Evolutionary conservation across 2,888 invertebrate species (phyloP).

Genomic region (Tillus elongatus): DNA sequence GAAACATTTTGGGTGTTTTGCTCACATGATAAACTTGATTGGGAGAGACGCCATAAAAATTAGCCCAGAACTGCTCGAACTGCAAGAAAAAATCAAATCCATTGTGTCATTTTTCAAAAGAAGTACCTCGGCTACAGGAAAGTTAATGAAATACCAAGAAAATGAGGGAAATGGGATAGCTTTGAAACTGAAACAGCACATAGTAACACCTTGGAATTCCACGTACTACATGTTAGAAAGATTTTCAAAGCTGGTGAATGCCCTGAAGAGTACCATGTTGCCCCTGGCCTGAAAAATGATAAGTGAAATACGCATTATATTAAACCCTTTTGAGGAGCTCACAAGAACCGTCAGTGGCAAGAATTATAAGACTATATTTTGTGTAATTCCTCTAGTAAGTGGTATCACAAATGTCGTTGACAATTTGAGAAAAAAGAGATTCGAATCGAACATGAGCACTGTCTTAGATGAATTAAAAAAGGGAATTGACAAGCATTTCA

Average conservation of each 20-base stretch:
- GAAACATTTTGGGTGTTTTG: slow-evolving; percentile 18
- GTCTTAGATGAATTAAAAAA: neutral
- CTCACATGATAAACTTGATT: slow-evolving; percentile 19
- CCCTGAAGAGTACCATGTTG: slow-evolving; percentile 11
- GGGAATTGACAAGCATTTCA: neutral
- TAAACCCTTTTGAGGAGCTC: slow-evolving; percentile 18
- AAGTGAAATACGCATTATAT: slow-evolving; percentile 10
- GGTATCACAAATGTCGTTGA: too few relatives aligned
- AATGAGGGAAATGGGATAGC: slow-evolving; percentile 6
- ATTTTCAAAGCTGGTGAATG: slow-evolving; percentile 9
- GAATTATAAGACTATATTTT: neutral
- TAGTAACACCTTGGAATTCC: slow-evolving; percentile 14
- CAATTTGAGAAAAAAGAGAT: too few relatives aligned
- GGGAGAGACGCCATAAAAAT: slow-evolving; percentile 11
- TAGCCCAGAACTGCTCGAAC: neutral
- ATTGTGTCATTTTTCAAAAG: slow-evolving; percentile 19
- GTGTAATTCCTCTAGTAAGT: neutral
- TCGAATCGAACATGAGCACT: too few relatives aligned
- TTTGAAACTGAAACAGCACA: slow-evolving; percentile 11
- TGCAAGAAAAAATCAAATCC: neutral
- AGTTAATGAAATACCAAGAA: slow-evolving; percentile 27
- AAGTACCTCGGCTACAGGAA: slow-evolving; percentile 13
- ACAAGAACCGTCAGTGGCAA: slow-evolving; percentile 16
- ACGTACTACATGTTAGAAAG: slow-evolving; percentile 15
- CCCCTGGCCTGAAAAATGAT: slow-evolving; percentile 9